Conservation (phyloP, 2,888 invertebrate genomes). For the Lasioglossum marginatum region DNA sequence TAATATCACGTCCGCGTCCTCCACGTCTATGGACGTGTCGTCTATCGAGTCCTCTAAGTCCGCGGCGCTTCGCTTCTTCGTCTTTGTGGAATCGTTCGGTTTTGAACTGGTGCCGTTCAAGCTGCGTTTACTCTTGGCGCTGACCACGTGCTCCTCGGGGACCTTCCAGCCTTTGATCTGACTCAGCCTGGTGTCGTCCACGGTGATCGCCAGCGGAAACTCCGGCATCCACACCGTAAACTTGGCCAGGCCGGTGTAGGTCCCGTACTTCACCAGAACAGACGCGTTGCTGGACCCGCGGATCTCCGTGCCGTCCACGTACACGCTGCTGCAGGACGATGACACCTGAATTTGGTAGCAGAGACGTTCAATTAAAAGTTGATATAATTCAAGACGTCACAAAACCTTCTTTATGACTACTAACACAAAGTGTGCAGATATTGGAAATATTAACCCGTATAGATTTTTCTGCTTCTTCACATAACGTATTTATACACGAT, state of each 20-base stretch:
- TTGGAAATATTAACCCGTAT: too few species aligned
- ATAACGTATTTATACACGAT: too few species aligned
- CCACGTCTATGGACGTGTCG: constrained; percentile 84
- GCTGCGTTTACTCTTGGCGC: constrained; percentile 82
- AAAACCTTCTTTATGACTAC: too few species aligned
- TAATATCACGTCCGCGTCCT: constrained; percentile 76
- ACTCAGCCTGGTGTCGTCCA: constrained; percentile 94
- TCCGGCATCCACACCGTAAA: constrained; percentile 99
- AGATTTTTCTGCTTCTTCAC: too few species aligned
- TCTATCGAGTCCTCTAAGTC: constrained; percentile 77
- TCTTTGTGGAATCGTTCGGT: constrained; percentile 42
- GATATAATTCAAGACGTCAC: too few species aligned
- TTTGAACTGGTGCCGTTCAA: constrained; percentile 64
- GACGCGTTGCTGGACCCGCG: constrained; percentile 97
- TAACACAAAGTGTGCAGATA: too few species aligned
- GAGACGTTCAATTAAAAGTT: not conserved
- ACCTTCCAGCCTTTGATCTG: constrained; percentile 98
- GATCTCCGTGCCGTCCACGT: constrained; percentile 97
- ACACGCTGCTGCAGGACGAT: constrained; percentile 97
- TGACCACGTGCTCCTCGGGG: constrained; percentile 89
- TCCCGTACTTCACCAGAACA: constrained; percentile 96
- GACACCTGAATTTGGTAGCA: constrained; percentile 90
- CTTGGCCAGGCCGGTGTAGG: constrained; percentile 93
- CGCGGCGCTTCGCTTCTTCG: constrained; percentile 74
- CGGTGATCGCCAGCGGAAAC: constrained; percentile 95